These are phyloP conservation scores for Ptilonorhynchus violaceus DNA, from an alignment of 2,113 vertebrate species.

Conservation along the genomic window DNA sequence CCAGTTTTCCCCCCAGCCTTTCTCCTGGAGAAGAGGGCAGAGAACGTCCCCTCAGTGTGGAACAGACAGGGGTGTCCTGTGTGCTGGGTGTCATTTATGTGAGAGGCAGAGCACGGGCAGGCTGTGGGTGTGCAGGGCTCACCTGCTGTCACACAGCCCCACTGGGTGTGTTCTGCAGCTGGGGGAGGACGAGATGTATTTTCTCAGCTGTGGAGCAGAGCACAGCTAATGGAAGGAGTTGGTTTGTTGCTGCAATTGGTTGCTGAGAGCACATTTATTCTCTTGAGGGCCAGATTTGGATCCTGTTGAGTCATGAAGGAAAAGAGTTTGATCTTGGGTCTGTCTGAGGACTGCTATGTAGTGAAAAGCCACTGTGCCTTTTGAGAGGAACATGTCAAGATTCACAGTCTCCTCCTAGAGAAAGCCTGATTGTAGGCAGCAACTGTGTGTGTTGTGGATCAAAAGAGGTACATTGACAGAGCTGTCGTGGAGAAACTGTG, in stretches of 20 bases:
- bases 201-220: not conserved
- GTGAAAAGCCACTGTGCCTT: not conserved
- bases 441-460: not conserved
- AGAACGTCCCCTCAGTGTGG: not conserved
- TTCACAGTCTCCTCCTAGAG: not conserved
- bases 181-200: not conserved
- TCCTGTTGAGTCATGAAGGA: not conserved
- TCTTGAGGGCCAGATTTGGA: not conserved
- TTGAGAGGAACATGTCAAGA: not conserved
- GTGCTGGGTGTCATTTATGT: not conserved
- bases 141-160: not conserved
- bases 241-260: slow-evolving; percentile 12
- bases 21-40: not conserved
- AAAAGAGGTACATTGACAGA: not conserved
- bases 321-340: not conserved
- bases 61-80: not conserved
- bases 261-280: not conserved
- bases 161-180: not conserved
- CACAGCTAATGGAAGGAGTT: not conserved
- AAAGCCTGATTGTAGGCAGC: not conserved
- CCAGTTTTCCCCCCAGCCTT: not conserved
- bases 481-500: not conserved
- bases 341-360: not conserved
- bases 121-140: not conserved
- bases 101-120: not conserved